Evolutionary conservation across 2,888 invertebrate genomes (phyloP).

Genomic region (Girardia tigrina): DNA sequence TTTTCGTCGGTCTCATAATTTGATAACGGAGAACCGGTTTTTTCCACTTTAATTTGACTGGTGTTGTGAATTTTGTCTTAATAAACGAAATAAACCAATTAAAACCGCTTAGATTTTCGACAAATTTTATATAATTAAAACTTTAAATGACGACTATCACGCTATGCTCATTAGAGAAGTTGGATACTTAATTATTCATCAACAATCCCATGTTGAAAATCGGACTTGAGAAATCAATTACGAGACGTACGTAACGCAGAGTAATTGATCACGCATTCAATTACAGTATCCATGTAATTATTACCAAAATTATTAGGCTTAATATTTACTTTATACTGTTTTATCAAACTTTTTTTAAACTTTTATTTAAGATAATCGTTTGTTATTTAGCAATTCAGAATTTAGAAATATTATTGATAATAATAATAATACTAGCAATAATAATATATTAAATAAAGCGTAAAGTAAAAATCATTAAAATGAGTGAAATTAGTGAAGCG

Average conservation of each 20-base stretch:
- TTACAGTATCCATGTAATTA: conserved; percentile 11
- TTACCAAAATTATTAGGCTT: too few relatives aligned
- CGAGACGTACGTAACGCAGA: not conserved
- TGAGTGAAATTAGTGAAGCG: not conserved
- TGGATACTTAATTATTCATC: conserved; percentile 19
- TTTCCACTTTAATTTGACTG: not conserved
- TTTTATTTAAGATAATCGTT: too few relatives aligned
- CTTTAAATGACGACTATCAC: conserved; percentile 19
- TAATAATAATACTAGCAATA: too few relatives aligned
- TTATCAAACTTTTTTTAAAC: too few relatives aligned
- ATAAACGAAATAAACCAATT: not conserved
- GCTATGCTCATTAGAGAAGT: conserved; percentile 15
- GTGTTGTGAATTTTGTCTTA: not conserved
- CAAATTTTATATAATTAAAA: not conserved
- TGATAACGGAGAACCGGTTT: not conserved
- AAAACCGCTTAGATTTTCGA: not conserved
- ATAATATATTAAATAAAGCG: not conserved
- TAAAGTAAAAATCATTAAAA: not conserved
- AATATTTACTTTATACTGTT: too few relatives aligned
- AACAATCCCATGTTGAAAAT: not conserved
- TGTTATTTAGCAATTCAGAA: too few relatives aligned
- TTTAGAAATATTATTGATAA: too few relatives aligned
- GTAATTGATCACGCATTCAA: conserved; percentile 5
- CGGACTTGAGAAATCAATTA: not conserved
- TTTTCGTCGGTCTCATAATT: not conserved